Evolutionary conservation across 2,797 vertebrate species (phyloP).

Genomic region (Gambusia yucatana): DNA sequence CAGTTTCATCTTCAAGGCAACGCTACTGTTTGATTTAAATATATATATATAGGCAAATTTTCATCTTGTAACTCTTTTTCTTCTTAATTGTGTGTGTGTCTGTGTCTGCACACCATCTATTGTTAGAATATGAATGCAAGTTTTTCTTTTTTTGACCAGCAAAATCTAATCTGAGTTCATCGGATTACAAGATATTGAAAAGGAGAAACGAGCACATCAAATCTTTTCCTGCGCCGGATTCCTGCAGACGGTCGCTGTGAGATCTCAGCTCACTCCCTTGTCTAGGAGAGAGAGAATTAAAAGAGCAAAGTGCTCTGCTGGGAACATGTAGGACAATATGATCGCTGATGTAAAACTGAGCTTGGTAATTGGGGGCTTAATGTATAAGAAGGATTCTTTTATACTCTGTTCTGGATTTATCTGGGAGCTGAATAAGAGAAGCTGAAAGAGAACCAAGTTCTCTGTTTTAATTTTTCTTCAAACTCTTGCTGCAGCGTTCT

Average conservation of each 20-base stretch:
- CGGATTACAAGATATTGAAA: not conserved
- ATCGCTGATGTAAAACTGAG: not conserved
- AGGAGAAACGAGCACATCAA: not conserved
- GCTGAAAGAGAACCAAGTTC: not conserved
- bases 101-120: not conserved
- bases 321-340: not conserved
- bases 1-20: not conserved
- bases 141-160: not conserved
- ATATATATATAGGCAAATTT: too few species aligned
- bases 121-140: not conserved
- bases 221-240: not conserved
- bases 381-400: not conserved
- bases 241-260: not conserved
- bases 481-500: not conserved
- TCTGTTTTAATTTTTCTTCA: not conserved
- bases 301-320: too few species aligned
- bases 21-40: not conserved
- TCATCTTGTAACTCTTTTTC: too few species aligned
- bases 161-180: not conserved
- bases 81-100: not conserved
- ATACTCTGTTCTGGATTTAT: not conserved
- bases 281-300: too few species aligned
- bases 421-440: not conserved
- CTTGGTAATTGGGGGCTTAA: not conserved
- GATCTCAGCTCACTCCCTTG: too few species aligned